A percentile compares a stretch with the other conserved stretches of the same genome.
phyloP scores from a whole-genome alignment of 2,797 vertebrate species.

The Orientallactaga sibirica region DNA sequence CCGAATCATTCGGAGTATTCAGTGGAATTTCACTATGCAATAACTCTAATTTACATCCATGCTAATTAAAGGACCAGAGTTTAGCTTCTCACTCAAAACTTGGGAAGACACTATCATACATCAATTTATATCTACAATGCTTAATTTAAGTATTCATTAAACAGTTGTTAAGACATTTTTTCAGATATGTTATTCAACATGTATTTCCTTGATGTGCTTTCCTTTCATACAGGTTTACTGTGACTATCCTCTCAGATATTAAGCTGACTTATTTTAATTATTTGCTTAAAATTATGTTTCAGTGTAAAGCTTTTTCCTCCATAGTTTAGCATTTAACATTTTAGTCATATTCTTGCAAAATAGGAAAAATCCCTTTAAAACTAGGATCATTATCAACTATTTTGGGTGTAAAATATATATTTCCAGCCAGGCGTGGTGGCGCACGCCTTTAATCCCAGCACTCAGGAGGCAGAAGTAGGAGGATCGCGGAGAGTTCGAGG shows the following conservation, averaged over 20 bases:
- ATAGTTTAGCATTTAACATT: conserved; percentile 61
- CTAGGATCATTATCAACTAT: conserved; percentile 47
- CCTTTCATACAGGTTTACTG: conserved; percentile 69
- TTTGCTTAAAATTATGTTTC: conserved; percentile 59
- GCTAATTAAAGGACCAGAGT: conserved; percentile 61
- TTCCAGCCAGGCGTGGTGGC: not conserved
- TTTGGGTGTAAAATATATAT: conserved; percentile 64
- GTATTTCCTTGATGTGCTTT: conserved; percentile 57
- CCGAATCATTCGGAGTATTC: conserved; percentile 58
- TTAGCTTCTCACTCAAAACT: conserved; percentile 39
- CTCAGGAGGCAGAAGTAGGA: too few species aligned
- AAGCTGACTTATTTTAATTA: conserved; percentile 72
- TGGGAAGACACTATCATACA: conserved; percentile 61
- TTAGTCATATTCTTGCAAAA: conserved; percentile 75
- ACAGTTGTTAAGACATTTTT: conserved; percentile 36
- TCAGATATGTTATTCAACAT: conserved; percentile 37
- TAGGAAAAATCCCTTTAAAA: conserved; percentile 48
- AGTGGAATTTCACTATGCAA: conserved; percentile 67
- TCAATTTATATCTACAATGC: conserved; percentile 61
- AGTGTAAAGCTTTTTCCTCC: not conserved
- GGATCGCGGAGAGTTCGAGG: too few species aligned
- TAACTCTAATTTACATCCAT: conserved; percentile 74
- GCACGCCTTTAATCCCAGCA: too few species aligned
- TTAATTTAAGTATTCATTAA: conserved; percentile 58
- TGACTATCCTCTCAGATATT: conserved; percentile 60